These are phyloP conservation scores for Aporophyla lueneburgensis DNA, from an alignment of 2,888 invertebrate species.

Conservation along the genomic window DNA sequence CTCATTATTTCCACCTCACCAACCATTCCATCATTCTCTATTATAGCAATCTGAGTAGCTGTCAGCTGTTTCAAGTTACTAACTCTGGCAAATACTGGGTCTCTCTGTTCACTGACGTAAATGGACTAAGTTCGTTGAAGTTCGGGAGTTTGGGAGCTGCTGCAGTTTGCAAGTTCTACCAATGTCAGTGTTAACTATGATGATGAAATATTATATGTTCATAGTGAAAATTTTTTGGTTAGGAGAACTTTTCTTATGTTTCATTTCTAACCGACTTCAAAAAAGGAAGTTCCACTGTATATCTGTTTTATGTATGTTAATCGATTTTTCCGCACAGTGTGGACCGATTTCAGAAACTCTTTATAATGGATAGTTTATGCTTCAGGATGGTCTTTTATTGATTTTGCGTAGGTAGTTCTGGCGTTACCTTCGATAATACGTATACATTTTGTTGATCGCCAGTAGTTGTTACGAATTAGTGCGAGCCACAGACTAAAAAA, in stretches of 20 bases:
- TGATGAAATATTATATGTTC: not conserved
- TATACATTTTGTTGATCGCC: no score
- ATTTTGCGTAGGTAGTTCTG: no score
- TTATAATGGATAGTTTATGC: no score
- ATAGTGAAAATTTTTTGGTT: not conserved
- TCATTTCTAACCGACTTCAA: not conserved
- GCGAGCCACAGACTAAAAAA: no score
- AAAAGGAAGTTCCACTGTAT: no score
- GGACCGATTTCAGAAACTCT: no score
- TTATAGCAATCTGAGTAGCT: constrained; percentile 36
- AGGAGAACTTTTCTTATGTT: not conserved
- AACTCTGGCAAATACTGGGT: constrained; percentile 30
- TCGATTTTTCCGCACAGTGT: no score
- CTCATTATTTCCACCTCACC: constrained; percentile 13
- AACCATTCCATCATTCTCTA: constrained; percentile 33
- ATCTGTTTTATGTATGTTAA: no score
- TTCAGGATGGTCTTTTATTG: no score
- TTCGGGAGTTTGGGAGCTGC: constrained; percentile 27
- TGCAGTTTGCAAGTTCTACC: constrained; percentile 10
- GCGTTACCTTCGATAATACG: no score
- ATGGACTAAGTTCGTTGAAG: constrained; percentile 52
- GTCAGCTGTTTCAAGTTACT: constrained; percentile 44
- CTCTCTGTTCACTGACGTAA: constrained; percentile 32
- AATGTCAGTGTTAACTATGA: constrained; percentile 1
- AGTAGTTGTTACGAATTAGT: no score